Conservation (phyloP, 1,140 invertebrate species). For the Philotrypesis tridentata region DNA sequence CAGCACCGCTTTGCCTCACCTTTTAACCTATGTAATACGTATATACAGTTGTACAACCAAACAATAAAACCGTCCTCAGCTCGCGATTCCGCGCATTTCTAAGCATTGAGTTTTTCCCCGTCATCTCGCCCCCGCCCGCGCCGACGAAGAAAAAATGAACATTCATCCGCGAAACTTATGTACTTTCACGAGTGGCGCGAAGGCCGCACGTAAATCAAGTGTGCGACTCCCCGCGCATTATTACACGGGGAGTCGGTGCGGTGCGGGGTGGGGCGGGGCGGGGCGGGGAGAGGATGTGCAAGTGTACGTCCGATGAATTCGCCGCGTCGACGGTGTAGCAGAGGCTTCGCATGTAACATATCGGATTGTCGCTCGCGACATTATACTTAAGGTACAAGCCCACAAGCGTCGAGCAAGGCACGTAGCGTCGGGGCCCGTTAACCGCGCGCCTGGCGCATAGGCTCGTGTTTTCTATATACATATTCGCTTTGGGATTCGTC, state of each 20-base stretch:
- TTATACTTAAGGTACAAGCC: conserved; percentile 28
- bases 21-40: too few species aligned
- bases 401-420: background rate
- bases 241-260: background rate
- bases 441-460: background rate
- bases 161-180: too few species aligned
- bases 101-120: too few species aligned
- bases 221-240: background rate
- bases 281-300: too few species aligned
- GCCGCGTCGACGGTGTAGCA: background rate
- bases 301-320: background rate
- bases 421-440: background rate
- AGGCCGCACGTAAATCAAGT: background rate
- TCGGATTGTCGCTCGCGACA: conserved; percentile 32
- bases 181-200: background rate
- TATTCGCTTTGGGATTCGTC: conserved; percentile 15
- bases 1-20: too few species aligned
- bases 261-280: too few species aligned
- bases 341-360: background rate
- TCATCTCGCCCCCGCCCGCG: too few species aligned
- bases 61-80: too few species aligned
- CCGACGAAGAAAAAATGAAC: too few species aligned
- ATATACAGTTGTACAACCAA: too few species aligned
- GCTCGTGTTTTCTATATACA: background rate
- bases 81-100: too few species aligned